phyloP scores from a whole-genome alignment of 2,888 invertebrate species.

The Drepana falcataria region DNA sequence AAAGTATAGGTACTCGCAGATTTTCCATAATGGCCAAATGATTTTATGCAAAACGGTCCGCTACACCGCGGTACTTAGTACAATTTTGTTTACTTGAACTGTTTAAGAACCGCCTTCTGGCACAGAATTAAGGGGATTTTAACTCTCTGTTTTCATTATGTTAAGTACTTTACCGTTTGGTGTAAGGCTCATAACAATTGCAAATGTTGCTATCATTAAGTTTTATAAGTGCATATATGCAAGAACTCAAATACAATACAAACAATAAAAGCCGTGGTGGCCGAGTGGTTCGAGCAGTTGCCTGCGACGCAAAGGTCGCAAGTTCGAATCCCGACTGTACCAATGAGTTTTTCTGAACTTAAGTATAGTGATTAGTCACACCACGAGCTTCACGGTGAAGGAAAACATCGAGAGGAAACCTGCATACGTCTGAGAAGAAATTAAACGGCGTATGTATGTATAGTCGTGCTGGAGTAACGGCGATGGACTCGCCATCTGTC shows the following conservation, averaged over 20 bases:
- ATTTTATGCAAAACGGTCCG: conserved; percentile 29
- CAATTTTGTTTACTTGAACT: conserved; percentile 49
- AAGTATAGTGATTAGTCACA: too few relatives aligned
- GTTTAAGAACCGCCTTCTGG: conserved; percentile 33
- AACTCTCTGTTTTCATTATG: conserved; percentile 35
- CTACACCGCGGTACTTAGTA: conserved; percentile 46
- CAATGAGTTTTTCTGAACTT: too few relatives aligned
- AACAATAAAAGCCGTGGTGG: too few relatives aligned
- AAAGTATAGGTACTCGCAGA: conserved; percentile 2
- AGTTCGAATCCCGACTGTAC: too few relatives aligned
- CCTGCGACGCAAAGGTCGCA: too few relatives aligned
- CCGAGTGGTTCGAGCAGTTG: too few relatives aligned
- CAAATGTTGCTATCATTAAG: conserved; percentile 5
- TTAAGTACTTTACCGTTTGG: neutral
- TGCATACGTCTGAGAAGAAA: too few relatives aligned
- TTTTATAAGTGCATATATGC: conserved; percentile 4
- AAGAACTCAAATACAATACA: neutral
- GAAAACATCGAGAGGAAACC: too few relatives aligned
- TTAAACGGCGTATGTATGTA: too few relatives aligned
- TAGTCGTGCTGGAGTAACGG: too few relatives aligned
- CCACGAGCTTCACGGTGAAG: too few relatives aligned
- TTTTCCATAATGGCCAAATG: conserved; percentile 12
- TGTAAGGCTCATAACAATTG: neutral
- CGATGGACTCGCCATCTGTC: too few relatives aligned
- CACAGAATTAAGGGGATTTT: conserved; percentile 35